Percentiles rank a stretch among this genome's conserved stretches.
Evolutionary conservation across 2,113 vertebrate genomes (phyloP).

Genomic region (Lophotis ruficrista): DNA sequence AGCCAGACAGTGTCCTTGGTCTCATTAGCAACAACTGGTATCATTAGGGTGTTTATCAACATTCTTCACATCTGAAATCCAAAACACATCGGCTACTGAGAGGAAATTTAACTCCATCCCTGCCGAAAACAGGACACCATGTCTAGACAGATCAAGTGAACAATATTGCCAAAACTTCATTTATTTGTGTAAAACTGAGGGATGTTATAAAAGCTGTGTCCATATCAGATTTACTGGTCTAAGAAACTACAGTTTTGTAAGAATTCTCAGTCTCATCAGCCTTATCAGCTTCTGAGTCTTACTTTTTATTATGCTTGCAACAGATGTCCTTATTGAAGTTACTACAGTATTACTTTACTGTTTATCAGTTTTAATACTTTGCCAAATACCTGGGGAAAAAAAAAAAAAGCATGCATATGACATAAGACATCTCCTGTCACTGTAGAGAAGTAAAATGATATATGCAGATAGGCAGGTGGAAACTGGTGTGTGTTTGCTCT

Average conservation of each 20-base stretch:
- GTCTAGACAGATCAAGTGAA: neutral
- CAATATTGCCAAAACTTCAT: neutral
- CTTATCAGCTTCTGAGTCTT: neutral
- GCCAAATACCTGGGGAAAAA: neutral
- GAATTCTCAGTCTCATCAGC: neutral
- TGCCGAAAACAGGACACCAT: neutral
- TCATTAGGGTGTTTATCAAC: too few relatives aligned
- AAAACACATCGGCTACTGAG: too few relatives aligned
- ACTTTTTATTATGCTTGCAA: neutral
- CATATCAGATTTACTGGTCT: neutral
- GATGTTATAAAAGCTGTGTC: neutral
- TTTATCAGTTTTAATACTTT: neutral
- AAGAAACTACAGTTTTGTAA: neutral
- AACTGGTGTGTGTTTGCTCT: neutral
- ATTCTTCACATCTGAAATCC: too few relatives aligned
- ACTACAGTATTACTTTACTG: neutral
- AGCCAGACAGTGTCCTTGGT: too few relatives aligned
- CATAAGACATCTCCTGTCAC: neutral
- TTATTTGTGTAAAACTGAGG: neutral
- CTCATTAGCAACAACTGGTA: too few relatives aligned
- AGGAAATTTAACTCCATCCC: too few relatives aligned
- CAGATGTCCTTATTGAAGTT: neutral
- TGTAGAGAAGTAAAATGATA: neutral
- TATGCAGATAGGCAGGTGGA: neutral
- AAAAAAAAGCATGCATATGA: neutral